Percentiles rank a stretch among this genome's conserved stretches.
Evolutionary conservation across 2,113 vertebrate species (phyloP).

Genomic region (Cyprinodon brontotheroides): DNA sequence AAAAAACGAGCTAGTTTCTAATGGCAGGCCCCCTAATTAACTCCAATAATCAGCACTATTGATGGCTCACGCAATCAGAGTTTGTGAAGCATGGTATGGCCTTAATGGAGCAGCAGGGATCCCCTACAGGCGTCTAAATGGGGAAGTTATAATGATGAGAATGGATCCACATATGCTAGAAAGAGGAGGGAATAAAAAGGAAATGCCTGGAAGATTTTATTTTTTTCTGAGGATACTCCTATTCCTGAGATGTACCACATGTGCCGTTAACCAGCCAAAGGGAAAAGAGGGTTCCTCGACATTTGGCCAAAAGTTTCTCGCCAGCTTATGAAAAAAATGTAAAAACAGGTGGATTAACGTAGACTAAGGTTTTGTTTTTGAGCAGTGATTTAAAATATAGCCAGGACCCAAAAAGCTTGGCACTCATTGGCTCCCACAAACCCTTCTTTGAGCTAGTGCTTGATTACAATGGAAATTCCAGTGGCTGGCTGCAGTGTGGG

Average conservation of each 20-base stretch:
- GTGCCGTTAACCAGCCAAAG: constrained; percentile 32
- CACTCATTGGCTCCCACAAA: constrained; percentile 35
- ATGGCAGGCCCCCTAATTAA: constrained; percentile 61
- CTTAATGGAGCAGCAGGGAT: constrained; percentile 62
- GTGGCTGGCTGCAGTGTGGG: constrained; percentile 40
- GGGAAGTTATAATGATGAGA: constrained; percentile 52
- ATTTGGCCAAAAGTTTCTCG: background rate
- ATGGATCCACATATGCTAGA: constrained; percentile 44
- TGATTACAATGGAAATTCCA: constrained; percentile 66
- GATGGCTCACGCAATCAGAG: constrained; percentile 57
- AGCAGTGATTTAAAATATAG: constrained; percentile 26
- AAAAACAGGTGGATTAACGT: constrained; percentile 1
- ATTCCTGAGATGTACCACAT: constrained; percentile 18
- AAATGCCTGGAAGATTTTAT: constrained; percentile 55
- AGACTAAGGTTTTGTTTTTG: constrained; percentile 2
- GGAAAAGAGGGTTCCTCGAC: background rate
- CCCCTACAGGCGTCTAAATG: constrained; percentile 49
- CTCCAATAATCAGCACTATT: constrained; percentile 63
- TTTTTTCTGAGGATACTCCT: constrained; percentile 24
- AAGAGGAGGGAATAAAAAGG: constrained; percentile 55
- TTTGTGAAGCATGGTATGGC: constrained; percentile 44
- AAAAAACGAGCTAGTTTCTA: constrained; percentile 39
- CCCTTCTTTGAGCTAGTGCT: constrained; percentile 38
- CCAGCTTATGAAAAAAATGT: constrained; percentile 1
- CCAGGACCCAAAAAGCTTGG: constrained; percentile 21